Percentiles rank a stretch among this genome's conserved stretches.
These are phyloP conservation scores for Arctopsyche grandis DNA, from an alignment of 1,140 invertebrate genomes.

Conservation along the genomic window DNA sequence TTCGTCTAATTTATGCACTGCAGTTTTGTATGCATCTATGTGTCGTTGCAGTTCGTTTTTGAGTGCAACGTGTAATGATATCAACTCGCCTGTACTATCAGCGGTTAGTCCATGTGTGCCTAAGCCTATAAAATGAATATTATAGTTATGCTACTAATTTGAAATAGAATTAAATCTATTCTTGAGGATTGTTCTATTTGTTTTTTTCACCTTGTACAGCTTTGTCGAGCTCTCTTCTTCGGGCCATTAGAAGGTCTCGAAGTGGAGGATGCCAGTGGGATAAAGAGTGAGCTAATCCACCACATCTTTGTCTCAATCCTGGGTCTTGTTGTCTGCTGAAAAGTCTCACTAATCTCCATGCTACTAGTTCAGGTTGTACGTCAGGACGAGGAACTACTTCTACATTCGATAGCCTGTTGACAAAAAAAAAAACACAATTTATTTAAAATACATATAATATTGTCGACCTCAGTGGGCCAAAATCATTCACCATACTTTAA, in stretches of 20 bases:
- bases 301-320: constrained; percentile 69
- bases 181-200: neutral
- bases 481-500: no score
- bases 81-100: constrained; percentile 68
- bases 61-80: constrained; percentile 76
- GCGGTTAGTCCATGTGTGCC: constrained; percentile 87
- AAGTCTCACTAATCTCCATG: constrained; percentile 83
- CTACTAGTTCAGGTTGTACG: constrained; percentile 78
- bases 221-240: constrained; percentile 79
- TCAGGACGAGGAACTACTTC: constrained; percentile 70
- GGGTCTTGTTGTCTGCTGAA: constrained; percentile 77
- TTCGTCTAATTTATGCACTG: constrained; percentile 88
- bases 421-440: neutral
- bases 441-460: neutral
- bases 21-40: constrained; percentile 87
- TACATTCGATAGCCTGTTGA: constrained; percentile 66
- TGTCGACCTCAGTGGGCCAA: neutral
- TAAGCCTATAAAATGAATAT: constrained; percentile 66
- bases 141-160: no score
- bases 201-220: constrained; percentile 75
- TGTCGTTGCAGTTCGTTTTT: constrained; percentile 86
- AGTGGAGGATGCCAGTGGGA: constrained; percentile 69
- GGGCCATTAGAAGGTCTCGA: constrained; percentile 69
- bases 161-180: no score
- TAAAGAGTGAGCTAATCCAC: constrained; percentile 65